Percentiles rank a stretch among this genome's conserved stretches.
phyloP scores from a whole-genome alignment of 2,888 invertebrate species.

The Zele albiditarsus region DNA sequence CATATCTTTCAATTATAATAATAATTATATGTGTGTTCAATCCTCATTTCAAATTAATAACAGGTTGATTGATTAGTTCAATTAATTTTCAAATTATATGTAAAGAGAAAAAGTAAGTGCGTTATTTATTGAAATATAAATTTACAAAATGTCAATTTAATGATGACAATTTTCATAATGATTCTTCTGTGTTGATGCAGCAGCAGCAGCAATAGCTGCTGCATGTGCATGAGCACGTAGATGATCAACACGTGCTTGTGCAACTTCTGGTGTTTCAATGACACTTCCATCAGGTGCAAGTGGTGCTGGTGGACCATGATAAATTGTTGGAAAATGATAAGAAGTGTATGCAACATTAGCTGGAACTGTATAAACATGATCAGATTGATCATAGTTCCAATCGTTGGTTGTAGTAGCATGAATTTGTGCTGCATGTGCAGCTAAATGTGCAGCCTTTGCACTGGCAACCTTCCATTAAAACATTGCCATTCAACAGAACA shows the following conservation, averaged over 20 bases:
- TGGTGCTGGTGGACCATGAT: conserved; percentile 56
- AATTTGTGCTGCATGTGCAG: conserved; percentile 64
- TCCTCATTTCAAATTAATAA: background rate
- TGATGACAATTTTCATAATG: conserved; percentile 11
- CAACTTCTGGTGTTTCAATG: conserved; percentile 60
- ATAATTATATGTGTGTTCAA: background rate
- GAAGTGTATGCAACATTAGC: conserved; percentile 57
- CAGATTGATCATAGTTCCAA: conserved; percentile 54
- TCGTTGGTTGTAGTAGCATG: conserved; percentile 58
- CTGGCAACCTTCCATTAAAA: conserved; percentile 64
- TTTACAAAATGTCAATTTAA: background rate
- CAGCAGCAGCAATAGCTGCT: conserved; percentile 47
- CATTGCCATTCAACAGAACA: background rate
- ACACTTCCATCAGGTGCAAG: conserved; percentile 55
- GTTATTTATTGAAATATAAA: background rate
- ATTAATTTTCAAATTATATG: background rate
- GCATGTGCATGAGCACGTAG: conserved; percentile 56
- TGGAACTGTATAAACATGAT: conserved; percentile 37
- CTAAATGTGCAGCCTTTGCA: conserved; percentile 72
- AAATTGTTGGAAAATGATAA: conserved; percentile 47
- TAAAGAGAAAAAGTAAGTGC: background rate
- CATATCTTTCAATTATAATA: background rate
- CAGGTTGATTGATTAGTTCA: background rate
- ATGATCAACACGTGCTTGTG: conserved; percentile 57
- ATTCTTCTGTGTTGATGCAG: background rate